A percentile compares a stretch with the other conserved stretches of the same genome.
phyloP scores from a whole-genome alignment of 2,113 vertebrate genomes.

The Lepus timidus region DNA sequence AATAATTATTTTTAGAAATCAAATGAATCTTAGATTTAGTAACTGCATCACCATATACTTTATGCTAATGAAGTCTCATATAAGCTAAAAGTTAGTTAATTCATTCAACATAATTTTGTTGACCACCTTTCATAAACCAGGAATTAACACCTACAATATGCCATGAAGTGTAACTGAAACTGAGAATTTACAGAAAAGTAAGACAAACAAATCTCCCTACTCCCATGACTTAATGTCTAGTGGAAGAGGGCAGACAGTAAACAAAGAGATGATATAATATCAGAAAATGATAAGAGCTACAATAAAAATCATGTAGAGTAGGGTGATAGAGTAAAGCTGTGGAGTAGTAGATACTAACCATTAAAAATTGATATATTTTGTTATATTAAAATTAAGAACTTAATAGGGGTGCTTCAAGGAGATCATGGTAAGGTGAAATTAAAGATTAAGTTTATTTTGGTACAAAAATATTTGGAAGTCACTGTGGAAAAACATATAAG shows the following conservation, averaged over 20 bases:
- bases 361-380: not conserved
- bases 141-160: not conserved
- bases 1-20: slow-evolving; percentile 32
- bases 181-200: slow-evolving; percentile 33
- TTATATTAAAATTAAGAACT: slow-evolving; percentile 8
- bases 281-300: not conserved
- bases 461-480: no score
- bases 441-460: no score
- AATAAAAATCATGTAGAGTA: not conserved
- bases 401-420: slow-evolving; percentile 39
- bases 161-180: not conserved
- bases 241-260: not conserved
- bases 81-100: slow-evolving; percentile 40
- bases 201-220: not conserved
- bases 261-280: slow-evolving; percentile 13
- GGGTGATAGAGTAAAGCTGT: not conserved
- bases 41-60: not conserved
- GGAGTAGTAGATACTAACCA: not conserved
- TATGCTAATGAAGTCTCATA: slow-evolving; percentile 34
- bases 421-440: no score
- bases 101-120: not conserved
- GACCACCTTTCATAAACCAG: not conserved
- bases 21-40: slow-evolving; percentile 42
- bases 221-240: not conserved
- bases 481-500: no score